Conservation (phyloP, 2,113 vertebrate species). For the Boleophthalmus pectinirostris region DNA sequence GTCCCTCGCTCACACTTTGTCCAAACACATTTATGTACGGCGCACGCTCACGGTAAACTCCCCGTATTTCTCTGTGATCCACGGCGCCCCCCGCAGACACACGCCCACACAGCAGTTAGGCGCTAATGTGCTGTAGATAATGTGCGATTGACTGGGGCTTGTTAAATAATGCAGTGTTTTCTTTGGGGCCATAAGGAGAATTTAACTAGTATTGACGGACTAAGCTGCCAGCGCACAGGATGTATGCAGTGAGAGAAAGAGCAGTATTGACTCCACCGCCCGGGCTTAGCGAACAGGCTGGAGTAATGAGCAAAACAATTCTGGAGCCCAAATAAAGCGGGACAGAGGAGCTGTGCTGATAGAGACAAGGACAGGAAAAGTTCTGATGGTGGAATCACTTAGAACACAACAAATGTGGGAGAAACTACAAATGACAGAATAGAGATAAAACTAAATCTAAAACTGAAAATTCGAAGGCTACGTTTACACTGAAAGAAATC, state of each 20-base stretch:
- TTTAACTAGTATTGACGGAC: conserved; percentile 95
- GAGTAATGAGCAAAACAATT: conserved; percentile 24
- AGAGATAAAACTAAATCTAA: no score
- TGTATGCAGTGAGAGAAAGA: conserved; percentile 83
- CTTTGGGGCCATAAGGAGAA: conserved; percentile 88
- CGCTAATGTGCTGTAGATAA: conserved; percentile 89
- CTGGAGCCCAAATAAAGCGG: no score
- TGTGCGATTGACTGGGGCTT: conserved; percentile 86
- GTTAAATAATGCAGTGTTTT: conserved; percentile 93
- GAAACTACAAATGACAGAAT: no score
- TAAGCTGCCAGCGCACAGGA: conserved; percentile 84
- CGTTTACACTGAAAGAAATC: no score
- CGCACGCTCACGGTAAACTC: not conserved
- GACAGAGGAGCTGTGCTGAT: not conserved
- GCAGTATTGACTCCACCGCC: conserved; percentile 77
- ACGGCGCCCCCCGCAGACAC: conserved; percentile 28
- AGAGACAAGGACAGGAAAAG: no score
- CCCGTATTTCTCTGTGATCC: not conserved
- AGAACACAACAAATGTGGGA: no score
- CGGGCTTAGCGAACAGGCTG: conserved; percentile 54
- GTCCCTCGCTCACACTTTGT: not conserved
- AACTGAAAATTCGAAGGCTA: no score
- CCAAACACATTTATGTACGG: conserved; percentile 3
- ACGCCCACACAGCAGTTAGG: conserved; percentile 71
- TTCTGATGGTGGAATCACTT: no score